Percentiles rank a stretch among this genome's conserved stretches.
Conservation (phyloP, 2,888 invertebrate species). For the Lepidochitona cinerea region DNA sequence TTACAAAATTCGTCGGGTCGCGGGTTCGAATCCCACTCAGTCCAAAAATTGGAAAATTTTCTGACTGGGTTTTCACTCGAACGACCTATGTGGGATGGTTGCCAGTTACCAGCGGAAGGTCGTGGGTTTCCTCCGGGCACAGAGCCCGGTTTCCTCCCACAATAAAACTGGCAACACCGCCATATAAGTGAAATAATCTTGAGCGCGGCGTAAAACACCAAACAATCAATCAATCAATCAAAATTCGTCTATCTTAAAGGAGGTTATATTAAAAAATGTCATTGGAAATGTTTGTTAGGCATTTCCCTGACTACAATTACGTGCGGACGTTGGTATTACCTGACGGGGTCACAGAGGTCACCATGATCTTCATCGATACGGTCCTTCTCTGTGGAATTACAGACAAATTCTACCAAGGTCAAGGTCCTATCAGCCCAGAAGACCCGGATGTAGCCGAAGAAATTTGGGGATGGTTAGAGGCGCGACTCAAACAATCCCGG, state of each 20-base stretch:
- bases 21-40: too few species aligned
- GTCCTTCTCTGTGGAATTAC: constrained; percentile 70
- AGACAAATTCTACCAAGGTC: constrained; percentile 32
- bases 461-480: constrained; percentile 66
- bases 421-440: constrained; percentile 27
- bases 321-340: constrained; percentile 48
- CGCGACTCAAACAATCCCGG: neutral
- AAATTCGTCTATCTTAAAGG: too few species aligned
- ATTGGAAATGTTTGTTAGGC: constrained; percentile 53
- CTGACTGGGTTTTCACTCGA: too few species aligned
- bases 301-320: constrained; percentile 69
- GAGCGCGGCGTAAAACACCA: neutral
- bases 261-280: too few species aligned
- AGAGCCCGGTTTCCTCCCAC: neutral
- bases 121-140: neutral
- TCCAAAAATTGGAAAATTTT: too few species aligned
- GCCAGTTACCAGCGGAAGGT: too few species aligned
- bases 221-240: neutral
- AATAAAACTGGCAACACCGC: neutral
- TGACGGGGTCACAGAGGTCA: constrained; percentile 43
- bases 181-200: neutral
- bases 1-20: too few species aligned
- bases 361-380: constrained; percentile 71
- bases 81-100: too few species aligned
- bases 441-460: constrained; percentile 34